Base-by-base conservation (phyloP, 2,888 invertebrate genomes). In the Scaptomyza parva region DNA sequence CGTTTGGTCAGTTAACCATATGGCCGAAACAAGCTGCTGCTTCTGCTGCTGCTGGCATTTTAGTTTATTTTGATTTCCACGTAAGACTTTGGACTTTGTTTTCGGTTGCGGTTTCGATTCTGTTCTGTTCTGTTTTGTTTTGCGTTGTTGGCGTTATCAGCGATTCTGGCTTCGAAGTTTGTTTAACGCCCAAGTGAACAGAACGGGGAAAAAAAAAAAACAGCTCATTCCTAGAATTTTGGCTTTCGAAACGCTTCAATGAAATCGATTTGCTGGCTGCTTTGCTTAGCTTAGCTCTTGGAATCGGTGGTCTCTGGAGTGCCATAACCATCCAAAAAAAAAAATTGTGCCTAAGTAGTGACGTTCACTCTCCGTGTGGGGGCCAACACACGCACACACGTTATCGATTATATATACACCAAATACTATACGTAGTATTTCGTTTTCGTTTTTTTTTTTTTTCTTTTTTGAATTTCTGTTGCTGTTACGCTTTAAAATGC, bases 301-400 rank as follows among this genome's bases (percentile, higher is more conserved):
- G 40, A 63, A n/a, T n/a, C n/a, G n/a, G n/a, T n/a, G n/a, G 89
- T 90, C 89, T 89, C 90, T 79, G 76, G 90, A 88, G 90, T 89
- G 81, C 86, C 86, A 84, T 89, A 88, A 81, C 84, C 86, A 85
- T n/a, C n/a, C n/a, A n/a, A n/a, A n/a, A n/a, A n/a, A 89, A 14
- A 89, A 90, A 90, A 90, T 90, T 89, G 89, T 83, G 88, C 78
- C 90, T 90, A 90, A 90, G 88, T 90, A 82, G 81, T 73, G 84
- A 60, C 58, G 52, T 50, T 62, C 50, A 47, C 57, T 52, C 51
- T 22, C 26, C 51, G 60, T 61, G 75, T 71, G 75, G 68, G 57
- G 62, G n/a, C n/a, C n/a, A n/a, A n/a, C n/a, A n/a, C 53, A 65
- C 68, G 52, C 72, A 75, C 79, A 82, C 62, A 70, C 66, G 76